Conservation (phyloP, 2,113 vertebrate species). For the Sphaerodactylus townsendi region DNA sequence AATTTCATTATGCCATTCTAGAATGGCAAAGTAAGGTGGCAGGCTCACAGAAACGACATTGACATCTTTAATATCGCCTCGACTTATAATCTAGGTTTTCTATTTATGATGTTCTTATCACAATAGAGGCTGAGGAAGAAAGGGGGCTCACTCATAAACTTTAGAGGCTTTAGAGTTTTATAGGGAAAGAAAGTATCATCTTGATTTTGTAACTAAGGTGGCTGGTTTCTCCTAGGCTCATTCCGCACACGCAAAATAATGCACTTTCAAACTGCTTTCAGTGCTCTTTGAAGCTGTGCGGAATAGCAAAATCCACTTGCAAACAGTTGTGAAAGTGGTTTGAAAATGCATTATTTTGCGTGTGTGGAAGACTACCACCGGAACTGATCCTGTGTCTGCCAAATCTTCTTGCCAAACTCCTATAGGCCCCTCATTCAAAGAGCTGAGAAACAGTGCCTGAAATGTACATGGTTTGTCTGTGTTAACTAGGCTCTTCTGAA, state of each 20-base stretch:
- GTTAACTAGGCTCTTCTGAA: background rate
- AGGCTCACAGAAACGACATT: constrained; percentile 29
- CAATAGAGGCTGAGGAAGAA: background rate
- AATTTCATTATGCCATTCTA: constrained; percentile 50
- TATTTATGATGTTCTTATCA: constrained; percentile 1
- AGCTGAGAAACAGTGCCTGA: background rate
- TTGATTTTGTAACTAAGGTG: background rate
- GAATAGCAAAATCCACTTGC: too few relatives aligned
- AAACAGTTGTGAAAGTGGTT: too few relatives aligned
- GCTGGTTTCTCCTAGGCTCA: too few relatives aligned
- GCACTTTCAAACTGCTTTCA: too few relatives aligned
- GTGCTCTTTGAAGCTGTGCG: too few relatives aligned
- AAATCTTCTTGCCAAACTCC: background rate
- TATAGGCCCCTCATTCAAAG: background rate
- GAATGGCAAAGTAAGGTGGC: background rate
- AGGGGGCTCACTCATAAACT: background rate
- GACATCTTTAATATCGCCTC: constrained; percentile 16
- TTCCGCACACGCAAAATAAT: too few relatives aligned
- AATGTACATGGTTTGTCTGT: background rate
- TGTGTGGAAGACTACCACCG: background rate
- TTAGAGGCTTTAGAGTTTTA: background rate
- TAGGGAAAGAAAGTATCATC: background rate
- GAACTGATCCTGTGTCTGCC: background rate
- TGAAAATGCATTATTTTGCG: too few relatives aligned
- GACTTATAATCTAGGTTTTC: constrained; percentile 6